Conservation (phyloP, 2,113 vertebrate genomes). For the Falco punctatus region DNA sequence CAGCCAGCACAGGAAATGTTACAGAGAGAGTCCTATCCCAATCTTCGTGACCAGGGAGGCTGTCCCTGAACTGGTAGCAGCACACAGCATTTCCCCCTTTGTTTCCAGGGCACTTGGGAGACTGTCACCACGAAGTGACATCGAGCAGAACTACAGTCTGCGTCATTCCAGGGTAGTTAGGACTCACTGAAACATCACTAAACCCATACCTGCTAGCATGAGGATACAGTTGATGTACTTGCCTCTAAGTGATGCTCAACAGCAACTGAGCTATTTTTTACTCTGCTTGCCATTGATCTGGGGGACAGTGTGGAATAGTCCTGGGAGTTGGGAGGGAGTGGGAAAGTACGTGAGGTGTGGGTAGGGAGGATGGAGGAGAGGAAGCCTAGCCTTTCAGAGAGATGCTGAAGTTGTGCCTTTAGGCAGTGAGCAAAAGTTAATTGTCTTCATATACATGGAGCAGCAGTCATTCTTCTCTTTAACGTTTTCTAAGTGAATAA, state of each 20-base stretch:
- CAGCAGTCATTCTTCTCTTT: neutral
- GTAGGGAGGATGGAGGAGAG: neutral
- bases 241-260: neutral
- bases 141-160: neutral
- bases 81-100: neutral
- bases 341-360: neutral
- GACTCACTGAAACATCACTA: neutral
- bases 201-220: neutral
- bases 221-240: neutral
- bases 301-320: neutral
- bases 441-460: neutral
- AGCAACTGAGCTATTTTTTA: neutral
- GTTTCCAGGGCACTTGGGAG: neutral
- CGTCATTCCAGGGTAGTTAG: neutral
- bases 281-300: neutral
- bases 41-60: neutral
- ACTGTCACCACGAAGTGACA: accelerated
- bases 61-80: neutral
- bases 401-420: neutral
- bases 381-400: neutral
- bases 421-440: neutral
- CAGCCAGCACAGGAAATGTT: neutral
- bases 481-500: neutral
- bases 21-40: neutral
- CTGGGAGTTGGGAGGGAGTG: neutral